Percentiles rank a stretch among this genome's conserved stretches.
phyloP scores from a whole-genome alignment of 2,888 invertebrate genomes.

The Philonicus albiceps region DNA sequence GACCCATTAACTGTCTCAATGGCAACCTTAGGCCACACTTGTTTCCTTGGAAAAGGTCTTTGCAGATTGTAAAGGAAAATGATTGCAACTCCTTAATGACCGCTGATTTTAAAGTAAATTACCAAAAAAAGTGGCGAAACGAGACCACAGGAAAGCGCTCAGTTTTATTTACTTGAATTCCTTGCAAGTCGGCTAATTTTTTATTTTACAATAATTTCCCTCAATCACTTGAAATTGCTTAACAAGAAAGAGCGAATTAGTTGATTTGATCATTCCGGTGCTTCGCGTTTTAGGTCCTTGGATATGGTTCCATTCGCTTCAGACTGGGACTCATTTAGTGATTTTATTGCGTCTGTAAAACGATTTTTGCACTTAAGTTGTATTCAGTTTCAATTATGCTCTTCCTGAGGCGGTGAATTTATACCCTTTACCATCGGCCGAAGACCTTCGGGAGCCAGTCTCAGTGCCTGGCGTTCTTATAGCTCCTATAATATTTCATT shows the following conservation, averaged over 20 bases:
- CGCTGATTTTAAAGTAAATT: neutral
- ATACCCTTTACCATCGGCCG: neutral
- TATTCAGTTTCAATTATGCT: constrained; percentile 26
- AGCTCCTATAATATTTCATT: constrained; percentile 11
- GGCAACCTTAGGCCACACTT: neutral
- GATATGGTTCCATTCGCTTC: neutral
- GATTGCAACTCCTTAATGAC: neutral
- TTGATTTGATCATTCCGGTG: neutral
- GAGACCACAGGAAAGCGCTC: neutral
- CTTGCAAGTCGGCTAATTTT: neutral
- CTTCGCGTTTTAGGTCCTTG: neutral
- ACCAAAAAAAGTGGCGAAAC: neutral
- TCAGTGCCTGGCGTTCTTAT: neutral
- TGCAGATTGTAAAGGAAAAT: constrained; percentile 1
- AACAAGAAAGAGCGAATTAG: constrained; percentile 25
- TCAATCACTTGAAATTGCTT: constrained; percentile 6
- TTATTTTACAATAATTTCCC: neutral
- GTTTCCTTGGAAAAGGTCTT: neutral
- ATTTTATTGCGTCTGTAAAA: constrained; percentile 26
- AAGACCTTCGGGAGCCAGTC: neutral
- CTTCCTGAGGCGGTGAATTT: neutral
- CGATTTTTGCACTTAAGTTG: constrained; percentile 34
- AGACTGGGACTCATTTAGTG: neutral
- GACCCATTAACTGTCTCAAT: neutral
- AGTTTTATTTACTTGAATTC: neutral